Evolutionary conservation across 2,888 invertebrate genomes (phyloP).

Genomic region (Orthonevra nobilis): DNA sequence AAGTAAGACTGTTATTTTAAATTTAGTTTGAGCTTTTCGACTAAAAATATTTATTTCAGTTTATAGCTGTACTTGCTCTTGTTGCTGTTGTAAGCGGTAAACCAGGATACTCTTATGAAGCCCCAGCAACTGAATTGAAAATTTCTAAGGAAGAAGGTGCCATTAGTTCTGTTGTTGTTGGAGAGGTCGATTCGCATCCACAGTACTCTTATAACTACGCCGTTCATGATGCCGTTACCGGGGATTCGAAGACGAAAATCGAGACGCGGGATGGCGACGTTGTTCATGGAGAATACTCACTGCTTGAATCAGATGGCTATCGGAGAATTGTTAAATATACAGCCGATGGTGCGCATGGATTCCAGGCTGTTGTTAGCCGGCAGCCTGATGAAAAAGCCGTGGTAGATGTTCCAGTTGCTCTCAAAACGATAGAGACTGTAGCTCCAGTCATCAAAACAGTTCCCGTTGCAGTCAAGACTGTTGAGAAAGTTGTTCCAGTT

Average conservation of each 20-base stretch:
- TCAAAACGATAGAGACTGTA: conserved; percentile 11
- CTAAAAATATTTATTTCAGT: conserved; percentile 52
- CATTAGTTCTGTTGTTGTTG: background rate
- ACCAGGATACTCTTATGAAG: conserved; percentile 71
- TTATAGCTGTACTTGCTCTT: conserved; percentile 46
- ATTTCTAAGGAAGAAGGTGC: background rate
- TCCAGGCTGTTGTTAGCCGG: conserved; percentile 80
- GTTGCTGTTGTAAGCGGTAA: conserved; percentile 36
- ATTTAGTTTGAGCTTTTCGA: no score
- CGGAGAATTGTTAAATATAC: conserved; percentile 80
- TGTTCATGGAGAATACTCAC: conserved; percentile 79
- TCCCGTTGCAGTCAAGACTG: no score
- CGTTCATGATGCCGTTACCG: conserved; percentile 78
- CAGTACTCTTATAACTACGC: conserved; percentile 75
- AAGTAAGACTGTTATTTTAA: conserved; percentile 72
- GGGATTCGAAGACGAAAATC: conserved; percentile 79
- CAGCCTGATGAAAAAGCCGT: conserved; percentile 72
- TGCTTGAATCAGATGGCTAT: conserved; percentile 80
- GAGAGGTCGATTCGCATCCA: conserved; percentile 40
- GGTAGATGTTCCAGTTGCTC: conserved; percentile 8
- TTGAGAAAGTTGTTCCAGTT: background rate
- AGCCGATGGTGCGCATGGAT: conserved; percentile 80
- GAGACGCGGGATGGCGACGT: conserved; percentile 79
- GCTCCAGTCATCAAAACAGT: no score
- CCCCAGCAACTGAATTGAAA: conserved; percentile 13